phyloP scores from a whole-genome alignment of 2,797 vertebrate genomes.

The Enoplosus armatus region DNA sequence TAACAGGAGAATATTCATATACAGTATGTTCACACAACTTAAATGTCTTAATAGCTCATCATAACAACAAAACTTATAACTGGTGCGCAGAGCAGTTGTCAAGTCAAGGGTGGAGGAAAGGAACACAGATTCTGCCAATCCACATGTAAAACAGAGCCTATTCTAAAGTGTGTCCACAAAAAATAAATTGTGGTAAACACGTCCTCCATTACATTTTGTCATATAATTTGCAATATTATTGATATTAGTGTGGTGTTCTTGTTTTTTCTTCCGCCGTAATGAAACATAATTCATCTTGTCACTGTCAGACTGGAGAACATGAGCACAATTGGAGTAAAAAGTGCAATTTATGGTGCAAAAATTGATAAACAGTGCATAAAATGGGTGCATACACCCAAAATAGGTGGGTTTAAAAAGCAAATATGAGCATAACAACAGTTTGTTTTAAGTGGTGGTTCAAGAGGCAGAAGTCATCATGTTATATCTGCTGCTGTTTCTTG shows the following conservation, averaged over 20 bases:
- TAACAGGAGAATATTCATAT: slow-evolving; percentile 2
- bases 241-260: neutral
- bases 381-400: neutral
- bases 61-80: neutral
- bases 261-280: neutral
- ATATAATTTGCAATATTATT: neutral
- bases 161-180: neutral
- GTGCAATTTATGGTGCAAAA: neutral
- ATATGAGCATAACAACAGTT: neutral
- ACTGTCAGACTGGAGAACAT: neutral
- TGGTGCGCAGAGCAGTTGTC: neutral
- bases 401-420: neutral
- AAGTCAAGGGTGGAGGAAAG: neutral
- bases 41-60: slow-evolving; percentile 31
- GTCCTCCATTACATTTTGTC: neutral
- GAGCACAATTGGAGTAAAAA: neutral
- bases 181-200: neutral
- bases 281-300: neutral
- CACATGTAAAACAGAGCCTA: neutral
- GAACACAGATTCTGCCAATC: neutral
- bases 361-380: neutral
- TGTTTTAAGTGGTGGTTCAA: neutral
- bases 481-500: no score
- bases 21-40: neutral
- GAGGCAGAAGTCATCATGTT: no score